Percentiles rank a stretch among this genome's conserved stretches.
Evolutionary conservation across 2,888 invertebrate species (phyloP).

Genomic region (Lepidocyrtoides sp.): DNA sequence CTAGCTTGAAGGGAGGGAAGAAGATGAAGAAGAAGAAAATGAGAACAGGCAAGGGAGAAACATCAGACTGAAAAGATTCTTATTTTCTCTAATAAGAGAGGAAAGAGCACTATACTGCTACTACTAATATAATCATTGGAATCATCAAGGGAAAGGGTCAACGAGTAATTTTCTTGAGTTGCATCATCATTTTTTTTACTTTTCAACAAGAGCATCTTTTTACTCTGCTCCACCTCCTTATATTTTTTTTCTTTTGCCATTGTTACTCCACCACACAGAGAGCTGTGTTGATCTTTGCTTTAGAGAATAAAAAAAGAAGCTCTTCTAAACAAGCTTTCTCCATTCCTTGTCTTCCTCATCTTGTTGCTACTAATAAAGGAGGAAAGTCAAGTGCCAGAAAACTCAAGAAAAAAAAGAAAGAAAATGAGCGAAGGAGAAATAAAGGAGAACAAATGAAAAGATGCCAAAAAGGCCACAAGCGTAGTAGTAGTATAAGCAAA

Average conservation of each 20-base stretch:
- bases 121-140: constrained; percentile 67
- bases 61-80: not conserved
- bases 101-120: not conserved
- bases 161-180: constrained; percentile 67
- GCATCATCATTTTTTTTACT: constrained; percentile 63
- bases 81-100: constrained; percentile 18
- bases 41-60: constrained; percentile 40
- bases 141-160: constrained; percentile 72
- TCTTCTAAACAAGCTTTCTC: constrained; percentile 44
- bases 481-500: not conserved
- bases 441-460: constrained; percentile 53
- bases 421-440: constrained; percentile 34
- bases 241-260: constrained; percentile 4
- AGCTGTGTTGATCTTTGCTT: constrained; percentile 1
- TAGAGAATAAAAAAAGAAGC: not conserved
- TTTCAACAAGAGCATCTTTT: not conserved
- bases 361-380: constrained; percentile 64
- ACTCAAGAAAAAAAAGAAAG: constrained; percentile 18
- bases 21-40: constrained; percentile 51
- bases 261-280: not conserved
- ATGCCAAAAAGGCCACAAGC: constrained; percentile 53
- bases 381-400: constrained; percentile 71
- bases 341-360: constrained; percentile 11
- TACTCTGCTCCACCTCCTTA: not conserved
- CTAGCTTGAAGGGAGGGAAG: constrained; percentile 52